A percentile compares a stretch with the other conserved stretches of the same genome.
Conservation (phyloP, 92 coral and sea anemone species). For the Epizoanthus fatuus region DNA sequence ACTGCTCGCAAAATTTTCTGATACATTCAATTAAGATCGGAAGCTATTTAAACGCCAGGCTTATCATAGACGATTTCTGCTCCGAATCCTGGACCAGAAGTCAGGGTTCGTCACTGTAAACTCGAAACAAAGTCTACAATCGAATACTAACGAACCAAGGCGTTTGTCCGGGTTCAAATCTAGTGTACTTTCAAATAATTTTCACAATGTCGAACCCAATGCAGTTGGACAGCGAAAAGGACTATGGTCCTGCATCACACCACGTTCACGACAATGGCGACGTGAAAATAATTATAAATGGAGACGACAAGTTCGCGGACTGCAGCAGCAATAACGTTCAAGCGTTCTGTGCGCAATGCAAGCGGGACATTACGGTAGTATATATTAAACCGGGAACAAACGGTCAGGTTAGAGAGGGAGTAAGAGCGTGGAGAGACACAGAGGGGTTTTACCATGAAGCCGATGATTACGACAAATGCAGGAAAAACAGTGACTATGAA, state of each 20-base stretch:
- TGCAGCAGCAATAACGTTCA: slow-evolving; percentile 69
- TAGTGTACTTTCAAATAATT: neutral
- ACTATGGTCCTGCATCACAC: slow-evolving; percentile 7
- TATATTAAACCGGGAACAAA: slow-evolving; percentile 88
- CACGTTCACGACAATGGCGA: slow-evolving; percentile 78
- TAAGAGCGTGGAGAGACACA: slow-evolving; percentile 65
- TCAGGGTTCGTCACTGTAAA: neutral
- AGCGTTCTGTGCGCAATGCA: slow-evolving; percentile 93
- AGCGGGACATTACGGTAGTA: slow-evolving; percentile 90
- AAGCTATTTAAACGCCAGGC: slow-evolving; percentile 14
- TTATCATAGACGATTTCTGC: neutral
- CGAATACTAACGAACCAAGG: neutral
- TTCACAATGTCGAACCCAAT: slow-evolving; percentile 18
- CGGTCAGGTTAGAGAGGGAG: slow-evolving; percentile 73
- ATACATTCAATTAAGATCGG: slow-evolving; percentile 30
- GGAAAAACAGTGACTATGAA: slow-evolving; percentile 83
- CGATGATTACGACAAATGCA: slow-evolving; percentile 88
- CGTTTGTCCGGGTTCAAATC: neutral
- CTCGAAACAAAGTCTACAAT: neutral
- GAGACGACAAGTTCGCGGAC: slow-evolving; percentile 69
- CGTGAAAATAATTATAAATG: slow-evolving; percentile 82
- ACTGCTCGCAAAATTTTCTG: slow-evolving; percentile 23
- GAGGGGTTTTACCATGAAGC: slow-evolving; percentile 67
- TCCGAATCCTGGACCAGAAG: neutral
- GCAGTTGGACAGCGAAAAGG: slow-evolving; percentile 7